Evolutionary conservation across 2,888 invertebrate species (phyloP).

Genomic region (Bellardia bayeri): DNA sequence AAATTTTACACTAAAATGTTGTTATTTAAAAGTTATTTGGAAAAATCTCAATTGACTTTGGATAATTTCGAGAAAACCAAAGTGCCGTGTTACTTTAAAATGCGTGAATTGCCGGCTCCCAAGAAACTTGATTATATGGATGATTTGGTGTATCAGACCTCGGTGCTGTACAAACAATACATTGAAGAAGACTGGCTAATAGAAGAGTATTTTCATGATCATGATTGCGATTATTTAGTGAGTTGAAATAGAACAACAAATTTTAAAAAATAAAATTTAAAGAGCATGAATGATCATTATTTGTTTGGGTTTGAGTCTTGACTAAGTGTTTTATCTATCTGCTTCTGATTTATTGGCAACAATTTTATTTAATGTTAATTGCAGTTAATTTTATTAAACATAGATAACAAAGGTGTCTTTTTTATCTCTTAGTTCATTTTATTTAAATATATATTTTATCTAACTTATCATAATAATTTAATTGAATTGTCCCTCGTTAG

Average conservation of each 20-base stretch:
- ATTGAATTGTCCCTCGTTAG: constrained; percentile 57
- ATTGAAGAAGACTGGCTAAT: constrained; percentile 81
- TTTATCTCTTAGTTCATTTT: neutral
- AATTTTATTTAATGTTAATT: constrained; percentile 30
- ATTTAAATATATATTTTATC: constrained; percentile 9
- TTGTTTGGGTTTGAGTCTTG: constrained; percentile 40
- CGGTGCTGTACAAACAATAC: constrained; percentile 76
- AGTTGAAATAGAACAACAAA: constrained; percentile 71
- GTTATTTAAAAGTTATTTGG: constrained; percentile 81
- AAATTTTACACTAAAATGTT: constrained; percentile 75
- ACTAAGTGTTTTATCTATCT: constrained; percentile 6
- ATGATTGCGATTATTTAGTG: constrained; percentile 82
- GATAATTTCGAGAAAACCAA: constrained; percentile 79
- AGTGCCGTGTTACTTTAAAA: constrained; percentile 80
- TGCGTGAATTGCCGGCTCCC: constrained; percentile 78
- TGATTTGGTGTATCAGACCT: constrained; percentile 77
- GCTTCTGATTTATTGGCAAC: constrained; percentile 23
- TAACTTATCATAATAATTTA: constrained; percentile 32
- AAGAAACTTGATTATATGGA: constrained; percentile 76
- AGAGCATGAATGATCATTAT: constrained; percentile 6
- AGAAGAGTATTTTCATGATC: constrained; percentile 82
- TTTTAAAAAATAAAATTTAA: neutral
- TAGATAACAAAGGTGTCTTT: neutral
- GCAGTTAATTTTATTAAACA: neutral
- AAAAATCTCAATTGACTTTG: constrained; percentile 78